Conservation (phyloP, 2,888 invertebrate genomes). For the Leucophenga maculata region DNA sequence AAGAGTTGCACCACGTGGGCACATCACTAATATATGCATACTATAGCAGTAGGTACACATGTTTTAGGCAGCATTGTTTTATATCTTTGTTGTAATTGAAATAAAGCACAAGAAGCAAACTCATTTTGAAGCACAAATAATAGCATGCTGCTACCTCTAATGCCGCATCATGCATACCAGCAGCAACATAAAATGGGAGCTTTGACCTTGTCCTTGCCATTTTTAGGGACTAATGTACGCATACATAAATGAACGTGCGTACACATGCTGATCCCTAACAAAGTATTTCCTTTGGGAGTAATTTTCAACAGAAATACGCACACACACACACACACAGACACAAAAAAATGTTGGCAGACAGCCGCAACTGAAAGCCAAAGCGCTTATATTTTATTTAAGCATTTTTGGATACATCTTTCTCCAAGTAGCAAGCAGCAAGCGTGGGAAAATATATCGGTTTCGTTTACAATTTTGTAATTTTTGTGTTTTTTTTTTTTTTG, state of each 20-base stretch:
- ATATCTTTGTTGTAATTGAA: background rate
- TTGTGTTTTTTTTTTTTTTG: too few species aligned
- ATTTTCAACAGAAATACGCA: slow-evolving; percentile 59
- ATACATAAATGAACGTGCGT: too few species aligned
- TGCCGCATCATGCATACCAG: too few species aligned
- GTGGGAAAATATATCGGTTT: slow-evolving; percentile 51
- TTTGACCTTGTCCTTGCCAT: slow-evolving; percentile 64
- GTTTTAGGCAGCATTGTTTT: slow-evolving; percentile 1
- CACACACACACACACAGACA: slow-evolving; percentile 41
- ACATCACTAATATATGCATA: too few species aligned
- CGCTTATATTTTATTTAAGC: slow-evolving; percentile 59
- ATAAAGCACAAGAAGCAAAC: background rate
- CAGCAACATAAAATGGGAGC: slow-evolving; percentile 52
- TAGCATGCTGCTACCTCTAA: background rate
- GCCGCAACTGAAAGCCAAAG: slow-evolving; percentile 43
- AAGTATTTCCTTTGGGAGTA: slow-evolving; percentile 50
- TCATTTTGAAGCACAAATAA: background rate
- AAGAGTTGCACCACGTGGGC: too few species aligned
- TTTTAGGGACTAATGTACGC: background rate
- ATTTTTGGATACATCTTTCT: slow-evolving; percentile 21
- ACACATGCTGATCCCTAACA: slow-evolving; percentile 15
- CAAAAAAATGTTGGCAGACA: background rate
- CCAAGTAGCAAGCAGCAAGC: too few species aligned
- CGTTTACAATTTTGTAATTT: slow-evolving; percentile 8
- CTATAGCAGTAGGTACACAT: too few species aligned